Evolutionary conservation across 2,797 vertebrate species (phyloP), one percentile per base, ranked within the genome.

Genomic region (Rhinella marina): DNA sequence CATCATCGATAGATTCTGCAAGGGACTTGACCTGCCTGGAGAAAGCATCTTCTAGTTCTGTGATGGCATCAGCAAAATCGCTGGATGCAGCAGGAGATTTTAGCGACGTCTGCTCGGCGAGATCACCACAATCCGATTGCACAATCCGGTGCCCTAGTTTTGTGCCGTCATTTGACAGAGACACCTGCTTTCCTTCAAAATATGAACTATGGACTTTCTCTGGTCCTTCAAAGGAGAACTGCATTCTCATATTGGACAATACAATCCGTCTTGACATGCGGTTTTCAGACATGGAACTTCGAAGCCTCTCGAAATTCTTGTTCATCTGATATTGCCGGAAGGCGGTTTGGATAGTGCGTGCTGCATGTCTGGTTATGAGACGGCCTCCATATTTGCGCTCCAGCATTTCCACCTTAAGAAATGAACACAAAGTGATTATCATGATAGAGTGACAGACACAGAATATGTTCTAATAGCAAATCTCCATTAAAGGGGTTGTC

Each of bases 291-390:
- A 99, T 99, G 95, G 97, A 99, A 95, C 98, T 99, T 91, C 98
- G 93, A 61, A 99, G 96, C 62, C 98, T 97, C 93, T 99, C 98
- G 86, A 99, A 99, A 92, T 99, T 99, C 92, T 99, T 99, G 96
- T 99, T 99, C 98, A 99, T 99, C 95, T 99, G 98, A 95, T 99
- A 99, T 93, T 99, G 98, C 90, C 98, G 98, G 91, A 99, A 99
- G 76, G 98, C 98, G 10, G 98, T 98, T 91, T 99, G 98, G 91
- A 99, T 99, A 88, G 98, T 99, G 90, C 98, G 97, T 59, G 98
- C 98, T 16, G 98, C 98, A 96, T 99, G 98, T 86, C 98, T 94
- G 82, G 97, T 99, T 96, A 99, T 98, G 90, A 99, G 98, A 95
- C 98, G 97, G 87, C 98, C 98, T 90, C 98, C 98, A 95, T 99